Evolutionary conservation across 2,797 vertebrate genomes (phyloP), one percentile per base, ranked within the genome.

Genomic region (Salmo trutta): DNA sequence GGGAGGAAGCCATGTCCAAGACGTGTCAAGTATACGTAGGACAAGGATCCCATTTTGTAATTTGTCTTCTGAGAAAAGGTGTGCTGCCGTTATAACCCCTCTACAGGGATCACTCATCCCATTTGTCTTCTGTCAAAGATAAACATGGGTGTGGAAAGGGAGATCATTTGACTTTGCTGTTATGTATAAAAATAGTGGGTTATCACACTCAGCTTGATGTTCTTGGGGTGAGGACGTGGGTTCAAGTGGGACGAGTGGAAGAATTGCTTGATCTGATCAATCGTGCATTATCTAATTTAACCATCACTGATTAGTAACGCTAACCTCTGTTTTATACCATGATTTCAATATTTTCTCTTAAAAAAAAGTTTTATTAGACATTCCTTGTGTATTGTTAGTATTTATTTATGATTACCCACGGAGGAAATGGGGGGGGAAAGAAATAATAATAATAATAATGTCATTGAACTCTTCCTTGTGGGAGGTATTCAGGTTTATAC

Each of bases 341-440:
- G 80, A 81, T 79, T 81, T 87, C 64, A 75, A 74, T 79, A 94
- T 95, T 88, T 77, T 75, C 94, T 83, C 84, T 88, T 86, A 79
- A 71, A 86, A 47, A 47, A 47, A 47, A 14, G 41, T 14, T 47
- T 81, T 96, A 94, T 96, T 95, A 97, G 95, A 98, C 97, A 97
- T 98, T 97, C 96, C 95, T 97, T 94, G 95, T 97, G 95, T 96
- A 96, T 96, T 93, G 79, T 94, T 93, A 97, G 94, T 99, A 98
- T 99, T 99, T 99, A 98, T 99, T 98, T 98, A 97, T 98, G 93
- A 98, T 98, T 95, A 94, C 95, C 94, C 92, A 87, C 93, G 94
- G 94, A 95, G 91, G 17, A 33, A 33, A 33, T 33, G 33, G 33
- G 33, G 4, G 31, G 29, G 29, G 5, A 5, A 1, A 29, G 24